Conservation (phyloP, 2,888 invertebrate genomes). For the Nephrocerus scutellatus region DNA sequence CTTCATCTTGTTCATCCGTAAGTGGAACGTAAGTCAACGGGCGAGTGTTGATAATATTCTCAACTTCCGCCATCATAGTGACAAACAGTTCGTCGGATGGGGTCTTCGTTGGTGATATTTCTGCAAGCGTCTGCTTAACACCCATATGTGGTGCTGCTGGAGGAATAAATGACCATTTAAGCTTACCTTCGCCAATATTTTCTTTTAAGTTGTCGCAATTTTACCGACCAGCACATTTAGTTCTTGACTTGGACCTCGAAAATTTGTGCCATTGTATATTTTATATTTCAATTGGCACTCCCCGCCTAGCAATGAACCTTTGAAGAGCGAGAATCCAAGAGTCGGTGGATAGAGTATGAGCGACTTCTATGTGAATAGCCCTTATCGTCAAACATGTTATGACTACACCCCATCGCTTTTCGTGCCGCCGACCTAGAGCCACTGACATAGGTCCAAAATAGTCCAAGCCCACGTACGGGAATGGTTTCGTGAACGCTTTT, state of each 20-base stretch:
- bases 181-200: no score
- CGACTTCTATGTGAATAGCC: constrained; percentile 19
- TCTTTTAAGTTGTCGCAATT: no score
- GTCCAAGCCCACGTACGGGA: constrained; percentile 13
- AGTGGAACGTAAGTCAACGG: constrained; percentile 16
- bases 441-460: constrained; percentile 16
- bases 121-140: constrained; percentile 3
- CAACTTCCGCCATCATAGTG: constrained; percentile 11
- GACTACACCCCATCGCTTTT: constrained; percentile 18
- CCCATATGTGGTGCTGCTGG: constrained; percentile 6
- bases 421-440: constrained; percentile 9
- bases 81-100: constrained; percentile 15
- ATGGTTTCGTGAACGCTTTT: constrained; percentile 13
- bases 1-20: constrained; percentile 10
- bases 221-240: no score
- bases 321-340: constrained; percentile 16
- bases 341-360: constrained; percentile 14
- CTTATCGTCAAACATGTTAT: constrained; percentile 18
- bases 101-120: constrained; percentile 1
- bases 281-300: constrained; percentile 15
- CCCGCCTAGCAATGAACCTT: constrained; percentile 18
- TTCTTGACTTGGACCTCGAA: constrained; percentile 17
- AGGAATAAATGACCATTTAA: constrained; percentile 15
- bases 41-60: constrained; percentile 14
- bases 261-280: constrained; percentile 23